These are phyloP conservation scores for Drosophila kurseongensis DNA, from an alignment of 1,140 invertebrate genomes.

Conservation along the genomic window DNA sequence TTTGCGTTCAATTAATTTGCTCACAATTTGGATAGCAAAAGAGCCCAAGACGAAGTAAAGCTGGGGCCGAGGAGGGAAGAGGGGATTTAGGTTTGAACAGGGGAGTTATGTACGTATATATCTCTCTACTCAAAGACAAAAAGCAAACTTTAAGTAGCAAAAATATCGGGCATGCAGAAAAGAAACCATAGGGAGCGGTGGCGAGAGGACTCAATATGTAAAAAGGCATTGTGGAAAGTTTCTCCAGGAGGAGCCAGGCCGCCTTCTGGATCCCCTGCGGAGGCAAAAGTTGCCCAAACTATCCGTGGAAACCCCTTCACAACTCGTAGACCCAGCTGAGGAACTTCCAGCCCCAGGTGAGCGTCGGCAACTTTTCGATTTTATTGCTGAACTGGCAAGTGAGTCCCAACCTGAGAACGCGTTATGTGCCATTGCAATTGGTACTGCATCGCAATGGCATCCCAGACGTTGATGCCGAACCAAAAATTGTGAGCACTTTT, in stretches of 20 bases:
- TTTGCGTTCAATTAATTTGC: slow-evolving; percentile 83
- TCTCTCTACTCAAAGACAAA: slow-evolving; percentile 64
- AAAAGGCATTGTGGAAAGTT: slow-evolving; percentile 69
- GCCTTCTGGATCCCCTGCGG: slow-evolving; percentile 42
- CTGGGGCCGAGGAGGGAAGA: slow-evolving; percentile 1
- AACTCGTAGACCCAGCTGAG: slow-evolving; percentile 35
- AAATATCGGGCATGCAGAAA: slow-evolving; percentile 42
- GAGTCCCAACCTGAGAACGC: slow-evolving; percentile 15
- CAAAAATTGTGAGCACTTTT: background rate
- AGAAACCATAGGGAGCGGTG: slow-evolving; percentile 14
- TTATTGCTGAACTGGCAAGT: slow-evolving; percentile 62
- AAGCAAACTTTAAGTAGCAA: slow-evolving; percentile 81
- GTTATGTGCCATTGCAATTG: slow-evolving; percentile 29
- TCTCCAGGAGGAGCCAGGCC: slow-evolving; percentile 19
- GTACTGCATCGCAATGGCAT: slow-evolving; percentile 2
- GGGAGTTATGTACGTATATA: slow-evolving; percentile 10
- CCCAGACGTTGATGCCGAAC: slow-evolving; percentile 14
- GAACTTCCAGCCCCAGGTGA: slow-evolving; percentile 57
- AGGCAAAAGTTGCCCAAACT: slow-evolving; percentile 73
- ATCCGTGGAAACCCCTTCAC: slow-evolving; percentile 65
- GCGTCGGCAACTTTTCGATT: slow-evolving; percentile 70
- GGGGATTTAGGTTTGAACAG: background rate
- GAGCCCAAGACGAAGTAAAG: slow-evolving; percentile 29
- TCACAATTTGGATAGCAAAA: slow-evolving; percentile 72
- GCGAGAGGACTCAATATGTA: slow-evolving; percentile 36